Evolutionary conservation across 92 coral and sea anemone species (phyloP).

Genomic region (Porites divaricata): DNA sequence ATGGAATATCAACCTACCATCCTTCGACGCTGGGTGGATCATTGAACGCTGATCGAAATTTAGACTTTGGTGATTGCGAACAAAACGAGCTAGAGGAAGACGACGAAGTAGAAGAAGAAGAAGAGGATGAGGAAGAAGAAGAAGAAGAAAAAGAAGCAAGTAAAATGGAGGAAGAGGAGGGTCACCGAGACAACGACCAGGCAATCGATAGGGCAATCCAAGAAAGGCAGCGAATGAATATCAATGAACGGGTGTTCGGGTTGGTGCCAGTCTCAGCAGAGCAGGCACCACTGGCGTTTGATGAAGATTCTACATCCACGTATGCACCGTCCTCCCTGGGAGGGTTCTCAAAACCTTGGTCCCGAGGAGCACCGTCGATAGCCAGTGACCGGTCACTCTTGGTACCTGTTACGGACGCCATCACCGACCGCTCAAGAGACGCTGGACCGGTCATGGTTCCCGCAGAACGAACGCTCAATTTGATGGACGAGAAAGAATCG

Average conservation of each 20-base stretch:
- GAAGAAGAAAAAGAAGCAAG: too few species aligned
- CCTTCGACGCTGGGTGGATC: neutral
- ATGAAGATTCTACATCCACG: neutral
- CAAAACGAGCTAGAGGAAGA: too few species aligned
- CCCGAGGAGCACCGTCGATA: neutral
- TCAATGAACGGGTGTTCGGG: too few species aligned
- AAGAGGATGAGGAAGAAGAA: too few species aligned
- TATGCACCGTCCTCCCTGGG: conserved; percentile 2
- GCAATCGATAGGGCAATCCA: too few species aligned
- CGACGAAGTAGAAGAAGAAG: too few species aligned
- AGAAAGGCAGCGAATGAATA: too few species aligned
- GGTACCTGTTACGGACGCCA: neutral
- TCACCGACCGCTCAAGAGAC: neutral
- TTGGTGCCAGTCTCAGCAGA: too few species aligned
- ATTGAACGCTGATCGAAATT: neutral
- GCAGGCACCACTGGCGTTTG: neutral
- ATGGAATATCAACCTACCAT: too few species aligned
- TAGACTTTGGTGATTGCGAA: too few species aligned
- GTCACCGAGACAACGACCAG: too few species aligned
- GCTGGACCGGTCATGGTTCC: neutral
- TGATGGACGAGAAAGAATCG: neutral
- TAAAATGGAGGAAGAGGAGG: too few species aligned
- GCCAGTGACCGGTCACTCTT: neutral
- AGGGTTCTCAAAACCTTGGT: neutral
- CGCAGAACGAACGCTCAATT: neutral